Evolutionary conservation across 1,140 invertebrate species (phyloP).

Genomic region (Penaeus indicus): DNA sequence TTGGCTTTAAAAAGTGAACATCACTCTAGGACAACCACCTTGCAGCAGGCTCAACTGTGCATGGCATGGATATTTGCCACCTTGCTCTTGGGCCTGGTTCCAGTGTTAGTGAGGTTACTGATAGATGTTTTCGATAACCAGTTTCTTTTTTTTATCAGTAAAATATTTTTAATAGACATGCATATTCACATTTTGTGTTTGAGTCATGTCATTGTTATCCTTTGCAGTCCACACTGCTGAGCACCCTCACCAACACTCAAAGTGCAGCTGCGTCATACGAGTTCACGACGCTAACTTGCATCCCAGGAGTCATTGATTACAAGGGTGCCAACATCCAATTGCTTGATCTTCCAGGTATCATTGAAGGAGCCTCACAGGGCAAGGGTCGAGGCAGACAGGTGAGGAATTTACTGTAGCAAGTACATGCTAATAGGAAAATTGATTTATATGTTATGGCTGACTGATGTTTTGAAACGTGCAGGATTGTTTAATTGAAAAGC

Average conservation of each 20-base stretch:
- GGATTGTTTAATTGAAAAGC: no score
- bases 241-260: conserved; percentile 93
- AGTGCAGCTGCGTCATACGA: conserved; percentile 98
- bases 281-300: conserved; percentile 99
- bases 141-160: not conserved
- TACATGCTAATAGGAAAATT: no score
- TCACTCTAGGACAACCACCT: no score
- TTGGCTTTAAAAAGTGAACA: no score
- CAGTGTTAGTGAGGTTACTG: no score
- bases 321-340: conserved; percentile 92
- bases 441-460: no score
- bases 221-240: conserved; percentile 90
- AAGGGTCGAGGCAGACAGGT: conserved; percentile 88
- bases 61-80: no score
- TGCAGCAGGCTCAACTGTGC: no score
- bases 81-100: no score
- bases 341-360: conserved; percentile 95
- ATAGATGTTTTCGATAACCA: no score
- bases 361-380: conserved; percentile 96
- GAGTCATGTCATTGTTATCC: conserved; percentile 31
- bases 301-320: conserved; percentile 98
- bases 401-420: conserved; percentile 61
- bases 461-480: no score
- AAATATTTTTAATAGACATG: not conserved
- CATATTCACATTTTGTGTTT: not conserved